A percentile compares a stretch with the other conserved stretches of the same genome.
Evolutionary conservation across 1,140 invertebrate species (phyloP).

Genomic region (Hyposmocoma kahamanoa): DNA sequence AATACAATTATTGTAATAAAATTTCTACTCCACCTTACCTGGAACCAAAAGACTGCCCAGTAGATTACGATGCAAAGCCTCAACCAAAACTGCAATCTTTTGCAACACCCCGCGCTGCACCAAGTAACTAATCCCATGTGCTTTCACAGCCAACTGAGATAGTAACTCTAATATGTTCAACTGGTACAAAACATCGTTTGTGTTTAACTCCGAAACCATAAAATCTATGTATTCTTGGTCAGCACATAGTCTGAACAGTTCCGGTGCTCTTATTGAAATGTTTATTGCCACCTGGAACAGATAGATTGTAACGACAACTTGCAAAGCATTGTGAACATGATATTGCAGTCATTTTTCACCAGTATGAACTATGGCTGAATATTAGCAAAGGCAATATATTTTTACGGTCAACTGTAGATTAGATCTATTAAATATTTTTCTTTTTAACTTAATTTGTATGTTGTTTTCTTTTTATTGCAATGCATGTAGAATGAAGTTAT

Average conservation of each 20-base stretch:
- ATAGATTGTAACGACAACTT: too few species aligned
- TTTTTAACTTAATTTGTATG: too few species aligned
- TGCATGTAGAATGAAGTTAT: too few species aligned
- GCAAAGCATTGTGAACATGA: not conserved
- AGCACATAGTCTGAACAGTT: conserved; percentile 73
- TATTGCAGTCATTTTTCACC: too few species aligned
- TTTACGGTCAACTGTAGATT: too few species aligned
- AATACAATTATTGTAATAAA: too few species aligned
- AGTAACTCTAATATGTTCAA: conserved; percentile 86
- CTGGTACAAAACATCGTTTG: conserved; percentile 83
- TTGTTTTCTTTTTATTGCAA: too few species aligned
- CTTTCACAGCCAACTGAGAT: conserved; percentile 77
- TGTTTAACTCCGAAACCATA: conserved; percentile 79
- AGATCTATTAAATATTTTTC: too few species aligned
- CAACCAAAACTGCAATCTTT: conserved; percentile 77
- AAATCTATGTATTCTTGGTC: conserved; percentile 78
- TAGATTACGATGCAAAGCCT: conserved; percentile 75
- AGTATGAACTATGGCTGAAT: too few species aligned
- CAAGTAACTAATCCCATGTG: conserved; percentile 82
- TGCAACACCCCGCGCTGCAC: conserved; percentile 78
- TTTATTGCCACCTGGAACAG: conserved; percentile 79
- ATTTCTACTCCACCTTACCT: too few species aligned
- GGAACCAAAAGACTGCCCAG: conserved; percentile 77
- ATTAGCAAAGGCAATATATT: too few species aligned
- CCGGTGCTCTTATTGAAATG: conserved; percentile 75